A percentile compares a stretch with the other conserved stretches of the same genome.
Conservation (phyloP, 2,888 invertebrate genomes). For the Eumerus sabulonum region DNA sequence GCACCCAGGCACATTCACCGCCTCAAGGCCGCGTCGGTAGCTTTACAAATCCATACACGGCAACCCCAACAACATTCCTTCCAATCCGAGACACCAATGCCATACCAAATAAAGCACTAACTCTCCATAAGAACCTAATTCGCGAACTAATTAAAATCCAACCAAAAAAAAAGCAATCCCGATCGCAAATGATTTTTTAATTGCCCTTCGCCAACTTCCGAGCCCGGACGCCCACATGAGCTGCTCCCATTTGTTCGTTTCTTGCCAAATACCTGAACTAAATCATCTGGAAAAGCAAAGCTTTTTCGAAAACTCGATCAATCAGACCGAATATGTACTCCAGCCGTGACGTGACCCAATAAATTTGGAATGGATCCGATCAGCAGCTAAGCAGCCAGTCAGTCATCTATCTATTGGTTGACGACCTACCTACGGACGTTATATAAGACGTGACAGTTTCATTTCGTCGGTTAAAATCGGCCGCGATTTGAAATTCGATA, state of each 20-base stretch:
- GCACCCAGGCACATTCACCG: too few relatives aligned
- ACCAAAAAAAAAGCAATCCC: too few relatives aligned
- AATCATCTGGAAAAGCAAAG: conserved; percentile 31
- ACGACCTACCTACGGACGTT: conserved; percentile 15
- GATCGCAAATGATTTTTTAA: too few relatives aligned
- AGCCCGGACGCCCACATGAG: too few relatives aligned
- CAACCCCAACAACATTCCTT: too few relatives aligned
- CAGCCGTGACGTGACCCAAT: conserved; percentile 54
- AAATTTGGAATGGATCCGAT: conserved; percentile 23
- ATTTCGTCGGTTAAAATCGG: conserved; percentile 36
- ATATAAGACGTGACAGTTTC: conserved; percentile 57
- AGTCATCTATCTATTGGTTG: background rate
- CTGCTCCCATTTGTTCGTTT: conserved; percentile 26
- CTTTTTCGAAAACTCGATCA: conserved; percentile 38
- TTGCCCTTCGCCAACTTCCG: background rate
- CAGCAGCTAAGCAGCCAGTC: background rate
- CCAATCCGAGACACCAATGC: too few relatives aligned
- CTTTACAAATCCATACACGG: too few relatives aligned
- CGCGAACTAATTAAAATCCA: too few relatives aligned
- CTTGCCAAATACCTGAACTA: conserved; percentile 17
- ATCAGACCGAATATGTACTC: conserved; percentile 46
- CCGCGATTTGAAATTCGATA: background rate
- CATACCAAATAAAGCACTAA: too few relatives aligned
- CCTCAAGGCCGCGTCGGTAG: too few relatives aligned
- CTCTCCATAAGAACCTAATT: too few relatives aligned